These are phyloP conservation scores for Ophioninae sp. DNA, from an alignment of 2,888 invertebrate species.

Conservation along the genomic window DNA sequence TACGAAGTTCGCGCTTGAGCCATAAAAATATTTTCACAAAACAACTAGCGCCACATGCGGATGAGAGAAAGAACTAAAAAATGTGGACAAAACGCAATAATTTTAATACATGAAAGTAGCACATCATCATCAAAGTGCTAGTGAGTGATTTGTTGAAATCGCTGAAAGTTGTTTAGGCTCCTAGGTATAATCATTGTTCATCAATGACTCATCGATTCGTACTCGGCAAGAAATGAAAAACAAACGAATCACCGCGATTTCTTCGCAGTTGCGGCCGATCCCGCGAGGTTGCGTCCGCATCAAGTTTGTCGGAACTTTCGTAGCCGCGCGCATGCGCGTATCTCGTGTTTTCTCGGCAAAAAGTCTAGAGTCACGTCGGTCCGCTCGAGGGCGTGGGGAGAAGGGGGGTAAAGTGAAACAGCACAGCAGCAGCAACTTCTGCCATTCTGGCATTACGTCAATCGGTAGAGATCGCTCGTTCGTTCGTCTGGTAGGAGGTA, in stretches of 20 bases:
- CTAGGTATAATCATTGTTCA: no score
- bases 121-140: no score
- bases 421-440: conserved; percentile 66
- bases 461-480: conserved; percentile 73
- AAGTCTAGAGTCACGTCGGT: conserved; percentile 34
- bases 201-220: no score
- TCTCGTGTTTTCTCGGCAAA: conserved; percentile 13
- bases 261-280: neutral
- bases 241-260: neutral
- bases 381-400: neutral
- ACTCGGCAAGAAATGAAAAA: neutral
- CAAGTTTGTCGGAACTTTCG: neutral
- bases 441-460: conserved; percentile 78
- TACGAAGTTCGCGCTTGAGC: no score
- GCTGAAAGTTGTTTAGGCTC: no score
- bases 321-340: conserved; percentile 14
- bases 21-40: no score
- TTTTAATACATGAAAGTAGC: no score
- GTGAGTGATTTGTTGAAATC: no score
- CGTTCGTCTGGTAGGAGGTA: conserved; percentile 77
- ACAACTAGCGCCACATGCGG: no score
- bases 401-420: conserved; percentile 28
- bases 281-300: neutral
- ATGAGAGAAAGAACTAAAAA: no score
- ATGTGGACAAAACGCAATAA: no score